These are phyloP conservation scores for Chamaetylas fuelleborni DNA, from an alignment of 2,113 vertebrate genomes.

Conservation along the genomic window DNA sequence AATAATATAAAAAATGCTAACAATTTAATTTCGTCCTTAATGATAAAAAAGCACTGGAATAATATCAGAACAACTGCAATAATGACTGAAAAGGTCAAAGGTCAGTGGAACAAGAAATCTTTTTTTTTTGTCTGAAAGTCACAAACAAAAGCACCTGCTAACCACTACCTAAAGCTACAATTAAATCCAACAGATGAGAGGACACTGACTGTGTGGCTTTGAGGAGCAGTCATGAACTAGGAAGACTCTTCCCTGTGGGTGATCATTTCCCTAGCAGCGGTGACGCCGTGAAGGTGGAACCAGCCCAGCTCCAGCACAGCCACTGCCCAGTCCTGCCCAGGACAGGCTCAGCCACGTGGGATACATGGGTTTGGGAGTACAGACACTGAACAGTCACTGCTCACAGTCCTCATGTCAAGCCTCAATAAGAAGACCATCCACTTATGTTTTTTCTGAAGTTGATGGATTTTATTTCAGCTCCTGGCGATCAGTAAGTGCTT, in stretches of 20 bases:
- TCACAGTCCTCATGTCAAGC: neutral
- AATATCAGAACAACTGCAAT: neutral
- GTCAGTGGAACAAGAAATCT: neutral
- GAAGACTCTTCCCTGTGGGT: neutral
- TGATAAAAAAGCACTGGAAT: neutral
- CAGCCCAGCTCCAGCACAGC: rapidly evolving
- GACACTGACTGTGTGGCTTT: neutral
- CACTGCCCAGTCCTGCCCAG: neutral
- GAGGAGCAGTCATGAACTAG: neutral
- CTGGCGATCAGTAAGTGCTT: neutral
- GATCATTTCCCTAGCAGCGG: neutral
- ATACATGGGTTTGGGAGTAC: neutral
- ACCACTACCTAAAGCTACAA: neutral
- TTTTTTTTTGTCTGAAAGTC: neutral
- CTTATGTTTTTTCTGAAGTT: neutral
- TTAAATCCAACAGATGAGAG: neutral
- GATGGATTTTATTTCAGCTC: neutral
- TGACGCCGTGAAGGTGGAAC: neutral
- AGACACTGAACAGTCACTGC: neutral
- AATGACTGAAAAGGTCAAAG: neutral
- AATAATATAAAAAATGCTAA: neutral
- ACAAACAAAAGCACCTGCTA: neutral
- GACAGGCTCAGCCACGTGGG: neutral
- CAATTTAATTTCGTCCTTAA: neutral
- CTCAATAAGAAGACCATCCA: neutral